Evolutionary conservation across 2,797 vertebrate genomes (phyloP), one percentile per base, ranked within the genome.

Genomic region (Acanthis flammea): DNA sequence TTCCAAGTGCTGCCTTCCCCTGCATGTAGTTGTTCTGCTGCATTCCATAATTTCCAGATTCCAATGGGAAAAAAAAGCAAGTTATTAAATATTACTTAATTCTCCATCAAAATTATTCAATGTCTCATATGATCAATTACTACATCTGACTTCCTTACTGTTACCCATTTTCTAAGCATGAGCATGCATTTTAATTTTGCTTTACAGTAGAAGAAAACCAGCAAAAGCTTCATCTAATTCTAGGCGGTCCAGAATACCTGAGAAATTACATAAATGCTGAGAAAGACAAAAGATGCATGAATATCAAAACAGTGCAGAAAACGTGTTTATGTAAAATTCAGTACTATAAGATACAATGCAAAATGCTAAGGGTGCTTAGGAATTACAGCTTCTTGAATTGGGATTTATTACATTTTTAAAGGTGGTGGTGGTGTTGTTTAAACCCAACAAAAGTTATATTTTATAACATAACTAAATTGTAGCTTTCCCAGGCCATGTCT

Each of bases 401-500:
- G 3, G 7, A n/a, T 82, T 82, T 45, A 28, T 30, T 54, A 1
- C 21, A 35, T 41, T 77, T 54, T 54, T 8, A 23, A 78, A 19
- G 12, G 30, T 31, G 13, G 28, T 22, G 28, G 19, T 19, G 3
- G 3, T 42, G 18, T 0, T 70, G 12, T 28, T 63, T 51, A 50
- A 50, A 53, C 19, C 5, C 6, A 28, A 31, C 7, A 7, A 3
- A 62, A 70, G 19, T 23, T 37, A 1, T 0, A 3, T 31, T 53
- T 53, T 53, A 25, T 48, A 25, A 14, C 8, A 47, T 47, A 47
- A 47, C 12, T 44, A 37, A 66, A 45, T 7, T 28, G 39, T 12
- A 62, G 15, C 7, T 7, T 41, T 37, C 33, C 74, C 41, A 45
- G 18, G 18, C 21, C 31, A 35, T 7, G 2, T 42, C 16, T 42